A percentile compares a stretch with the other conserved stretches of the same genome.
Evolutionary conservation across 2,888 invertebrate species (phyloP).

Genomic region (Patella pellucida): DNA sequence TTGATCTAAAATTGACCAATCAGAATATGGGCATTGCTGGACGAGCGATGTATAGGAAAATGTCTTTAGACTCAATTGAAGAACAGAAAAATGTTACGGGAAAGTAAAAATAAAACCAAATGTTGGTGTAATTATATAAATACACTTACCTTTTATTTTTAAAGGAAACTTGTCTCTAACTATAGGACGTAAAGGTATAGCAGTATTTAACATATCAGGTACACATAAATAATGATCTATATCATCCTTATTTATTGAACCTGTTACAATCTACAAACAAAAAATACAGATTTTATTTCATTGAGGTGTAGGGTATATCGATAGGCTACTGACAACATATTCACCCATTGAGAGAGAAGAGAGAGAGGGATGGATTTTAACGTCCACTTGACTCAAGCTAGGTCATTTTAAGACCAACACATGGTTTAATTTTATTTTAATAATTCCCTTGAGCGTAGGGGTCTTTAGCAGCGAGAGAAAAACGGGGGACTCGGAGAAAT

Average conservation of each 20-base stretch:
- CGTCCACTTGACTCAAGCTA: too few species aligned
- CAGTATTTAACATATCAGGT: constrained; percentile 46
- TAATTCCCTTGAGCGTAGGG: too few species aligned
- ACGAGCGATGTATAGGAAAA: not conserved
- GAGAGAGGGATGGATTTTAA: too few species aligned
- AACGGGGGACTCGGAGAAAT: too few species aligned
- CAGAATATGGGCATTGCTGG: too few species aligned
- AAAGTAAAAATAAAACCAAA: not conserved
- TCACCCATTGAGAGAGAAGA: too few species aligned
- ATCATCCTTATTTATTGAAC: constrained; percentile 45
- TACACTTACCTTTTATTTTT: constrained; percentile 45
- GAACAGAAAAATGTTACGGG: too few species aligned
- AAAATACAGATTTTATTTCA: not conserved
- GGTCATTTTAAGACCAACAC: too few species aligned
- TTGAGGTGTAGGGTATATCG: not conserved
- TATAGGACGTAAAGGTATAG: constrained; percentile 41
- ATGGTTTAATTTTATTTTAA: too few species aligned
- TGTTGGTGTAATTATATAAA: not conserved
- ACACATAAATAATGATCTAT: constrained; percentile 53
- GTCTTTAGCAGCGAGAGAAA: too few species aligned
- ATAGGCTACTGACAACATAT: too few species aligned
- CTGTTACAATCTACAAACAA: constrained; percentile 43
- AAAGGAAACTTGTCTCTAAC: constrained; percentile 56
- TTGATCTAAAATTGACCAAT: too few species aligned
- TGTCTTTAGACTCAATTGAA: not conserved